These are phyloP conservation scores for Drosophila anomalata DNA, from an alignment of 2,888 invertebrate genomes.

Conservation along the genomic window DNA sequence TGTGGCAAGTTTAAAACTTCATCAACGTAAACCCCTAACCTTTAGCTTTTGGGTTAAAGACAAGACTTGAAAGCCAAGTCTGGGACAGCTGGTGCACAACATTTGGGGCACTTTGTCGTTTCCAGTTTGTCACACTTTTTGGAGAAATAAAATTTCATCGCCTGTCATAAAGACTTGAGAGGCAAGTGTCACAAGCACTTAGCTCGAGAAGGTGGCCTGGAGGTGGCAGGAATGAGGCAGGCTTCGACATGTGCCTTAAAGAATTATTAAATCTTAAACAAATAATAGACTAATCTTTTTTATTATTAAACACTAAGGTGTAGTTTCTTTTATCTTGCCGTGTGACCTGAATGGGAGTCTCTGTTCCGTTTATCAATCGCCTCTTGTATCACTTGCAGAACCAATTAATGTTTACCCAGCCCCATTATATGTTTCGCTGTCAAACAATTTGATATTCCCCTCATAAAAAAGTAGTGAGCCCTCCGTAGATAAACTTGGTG, in stretches of 20 bases:
- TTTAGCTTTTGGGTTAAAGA: conserved; percentile 22
- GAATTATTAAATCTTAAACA: not conserved
- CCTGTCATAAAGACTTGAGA: conserved; percentile 59
- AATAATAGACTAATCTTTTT: too few species aligned
- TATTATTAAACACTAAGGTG: not conserved
- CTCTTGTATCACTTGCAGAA: conserved; percentile 6
- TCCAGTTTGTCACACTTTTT: conserved; percentile 55
- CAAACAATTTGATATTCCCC: conserved; percentile 15
- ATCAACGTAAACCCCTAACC: conserved; percentile 34
- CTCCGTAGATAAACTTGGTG: conserved; percentile 14
- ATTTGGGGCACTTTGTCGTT: conserved; percentile 40
- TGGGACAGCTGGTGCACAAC: conserved; percentile 21
- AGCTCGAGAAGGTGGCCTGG: conserved; percentile 30
- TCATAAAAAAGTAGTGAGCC: conserved; percentile 19
- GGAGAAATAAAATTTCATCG: conserved; percentile 51
- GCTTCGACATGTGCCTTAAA: conserved; percentile 3
- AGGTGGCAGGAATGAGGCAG: not conserved
- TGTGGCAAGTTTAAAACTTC: conserved; percentile 60
- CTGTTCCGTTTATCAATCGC: conserved; percentile 13
- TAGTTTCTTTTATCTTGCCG: conserved; percentile 2
- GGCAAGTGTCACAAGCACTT: conserved; percentile 69
- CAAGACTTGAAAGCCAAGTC: not conserved
- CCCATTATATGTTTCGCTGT: conserved; percentile 25
- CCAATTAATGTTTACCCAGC: conserved; percentile 38
- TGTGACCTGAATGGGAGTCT: not conserved